Base-by-base conservation (phyloP, 2,888 invertebrate species). In the Drosophila diplacantha region DNA sequence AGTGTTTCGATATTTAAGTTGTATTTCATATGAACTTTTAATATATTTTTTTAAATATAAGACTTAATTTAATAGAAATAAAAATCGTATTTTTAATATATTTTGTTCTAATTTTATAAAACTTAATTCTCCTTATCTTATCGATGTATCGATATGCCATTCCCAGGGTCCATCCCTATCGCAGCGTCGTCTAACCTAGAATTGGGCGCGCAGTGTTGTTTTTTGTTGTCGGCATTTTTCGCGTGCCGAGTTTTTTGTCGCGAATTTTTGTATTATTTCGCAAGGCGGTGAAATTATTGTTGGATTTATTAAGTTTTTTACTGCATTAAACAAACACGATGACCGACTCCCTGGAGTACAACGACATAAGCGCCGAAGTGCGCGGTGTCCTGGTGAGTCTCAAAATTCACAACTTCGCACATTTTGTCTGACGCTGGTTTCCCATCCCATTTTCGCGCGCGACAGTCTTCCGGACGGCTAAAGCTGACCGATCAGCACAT, bases 401-500 rank as follows among this genome's bases (percentile, higher is more conserved):
- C 22, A 50, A 44, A 41, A 7, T 16, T 9, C 3, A 12, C 12
- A 26, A 38, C 43, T 32, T 56, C 8, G 47, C 58, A 61, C 57
- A 20, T 38, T 47, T 51, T 56, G 59, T 69, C 60, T 77, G 49
- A 71, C 47, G 43, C 18, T 5, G 26, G 11, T 37, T 35, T 41
- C 12, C 20, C 38, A 14, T 41, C 18, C 22, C 20, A 8, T 6
- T 26, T 12, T 22, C 31, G n/a, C 72, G 8, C 26, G 89, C 46
- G 84, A 14, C 44, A 98, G 98, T 94, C 95, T 49, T 93, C 95
- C 8, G 99, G 98, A 0, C 92, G 96, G 64, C 88, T 99, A 34
- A 98, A 98, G 88, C 91, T 99, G 88, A 96, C 96, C 0, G 96
- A 97, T 72, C 94, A 95, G 84, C 93, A 92, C 78, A 93, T 99